Evolutionary conservation across 1,140 invertebrate species (phyloP), one percentile per base, ranked within the genome.

Genomic region (Caenorhabditis elegans): DNA sequence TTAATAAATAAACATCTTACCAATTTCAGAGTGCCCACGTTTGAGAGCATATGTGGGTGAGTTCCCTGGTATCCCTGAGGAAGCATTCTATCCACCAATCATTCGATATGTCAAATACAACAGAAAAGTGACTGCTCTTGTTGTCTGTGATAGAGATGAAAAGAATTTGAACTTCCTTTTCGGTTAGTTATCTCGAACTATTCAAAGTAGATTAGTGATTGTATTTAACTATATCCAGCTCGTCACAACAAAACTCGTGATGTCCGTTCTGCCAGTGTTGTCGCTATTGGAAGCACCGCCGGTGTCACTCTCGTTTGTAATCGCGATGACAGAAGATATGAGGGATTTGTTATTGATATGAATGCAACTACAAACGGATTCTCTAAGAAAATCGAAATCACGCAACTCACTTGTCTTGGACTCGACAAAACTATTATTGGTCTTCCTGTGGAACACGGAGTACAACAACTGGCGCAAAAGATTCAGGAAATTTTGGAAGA

Each of bases 71-170:
- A 70, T 70, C 13, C 31, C 60, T 19, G 34, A 10, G 2, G 60
- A 70, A 70, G 60, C 60, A 5, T 70, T 70, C 60, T 70, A 70
- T 17, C 60, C 60, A 19, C 60, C 60, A 39, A 26, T 70, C 19
- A 70, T 70, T 26, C 15, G 60, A 22, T 70, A 70, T 6, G 34
- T 43, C 6, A 70, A 70, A 28, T 22, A 70, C 15, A 34, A 28
- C 22, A 39, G n/a, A 17, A 70, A 22, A 22, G 5, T 19, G 2
- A 19, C 26, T 8, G 60, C 60, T 22, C 34, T 39, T 17, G n/a
- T 70, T 19, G 34, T 10, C 3, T 70, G 60, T n/a, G 60, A 70
- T 26, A 70, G 34, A 70, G 10, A 36, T 70, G 10, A 8, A 0
- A 70, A 43, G 19, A 70, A 39, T n/a, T 6, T 70, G n/a, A 70